A percentile compares a stretch with the other conserved stretches of the same genome.
These are phyloP conservation scores for Oreamnos americanus DNA, from an alignment of 2,113 vertebrate genomes.

Conservation along the genomic window DNA sequence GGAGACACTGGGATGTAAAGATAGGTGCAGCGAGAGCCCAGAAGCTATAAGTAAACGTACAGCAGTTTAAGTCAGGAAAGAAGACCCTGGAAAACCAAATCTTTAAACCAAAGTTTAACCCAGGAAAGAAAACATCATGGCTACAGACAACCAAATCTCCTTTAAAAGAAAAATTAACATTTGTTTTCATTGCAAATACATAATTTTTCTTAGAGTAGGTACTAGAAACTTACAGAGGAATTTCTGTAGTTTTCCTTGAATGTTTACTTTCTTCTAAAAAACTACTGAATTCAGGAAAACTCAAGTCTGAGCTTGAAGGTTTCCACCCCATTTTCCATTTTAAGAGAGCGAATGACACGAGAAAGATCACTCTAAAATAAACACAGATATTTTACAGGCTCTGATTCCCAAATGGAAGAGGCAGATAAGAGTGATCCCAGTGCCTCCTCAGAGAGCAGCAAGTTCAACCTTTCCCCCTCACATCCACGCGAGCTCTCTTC, in stretches of 20 bases:
- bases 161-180: not conserved
- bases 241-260: not conserved
- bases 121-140: not conserved
- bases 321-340: not conserved
- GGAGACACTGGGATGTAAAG: accelerated
- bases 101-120: not conserved
- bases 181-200: not conserved
- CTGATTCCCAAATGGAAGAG: not conserved
- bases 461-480: too few species aligned
- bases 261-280: not conserved
- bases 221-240: not conserved
- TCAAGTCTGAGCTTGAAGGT: not conserved
- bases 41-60: not conserved
- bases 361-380: not conserved
- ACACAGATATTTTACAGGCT: not conserved
- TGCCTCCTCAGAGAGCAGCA: not conserved
- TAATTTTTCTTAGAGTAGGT: not conserved
- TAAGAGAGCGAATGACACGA: not conserved
- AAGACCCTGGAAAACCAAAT: not conserved
- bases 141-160: not conserved
- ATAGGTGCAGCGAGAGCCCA: accelerated
- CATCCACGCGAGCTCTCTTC: accelerated
- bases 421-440: not conserved
- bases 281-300: not conserved
- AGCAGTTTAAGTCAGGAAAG: too few species aligned